A percentile compares a stretch with the other conserved stretches of the same genome.
These are phyloP conservation scores for Siniperca obscura DNA, from an alignment of 2,797 vertebrate species.

Conservation along the genomic window DNA sequence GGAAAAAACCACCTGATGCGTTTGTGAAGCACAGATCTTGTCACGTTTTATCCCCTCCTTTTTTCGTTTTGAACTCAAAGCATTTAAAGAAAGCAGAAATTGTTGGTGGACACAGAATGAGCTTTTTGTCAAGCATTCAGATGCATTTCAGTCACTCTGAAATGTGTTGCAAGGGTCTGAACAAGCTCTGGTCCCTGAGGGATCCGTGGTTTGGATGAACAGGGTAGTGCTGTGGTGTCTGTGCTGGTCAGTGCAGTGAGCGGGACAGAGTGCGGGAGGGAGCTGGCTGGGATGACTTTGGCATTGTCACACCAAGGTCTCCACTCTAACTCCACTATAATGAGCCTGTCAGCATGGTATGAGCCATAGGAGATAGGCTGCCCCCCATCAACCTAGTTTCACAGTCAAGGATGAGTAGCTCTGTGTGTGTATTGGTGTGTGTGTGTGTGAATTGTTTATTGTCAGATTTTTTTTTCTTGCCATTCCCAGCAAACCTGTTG, in stretches of 20 bases:
- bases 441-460: conserved; percentile 31
- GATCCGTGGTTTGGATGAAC: conserved; percentile 18
- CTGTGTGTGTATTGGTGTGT: neutral
- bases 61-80: neutral
- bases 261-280: conserved; percentile 43
- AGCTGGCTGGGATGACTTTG: conserved; percentile 71
- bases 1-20: neutral
- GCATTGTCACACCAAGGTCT: conserved; percentile 76
- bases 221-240: conserved; percentile 2
- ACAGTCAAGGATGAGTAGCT: conserved; percentile 70
- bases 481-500: conserved; percentile 29
- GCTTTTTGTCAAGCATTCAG: conserved; percentile 47
- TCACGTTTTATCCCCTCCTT: neutral
- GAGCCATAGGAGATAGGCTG: conserved; percentile 70
- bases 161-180: conserved; percentile 29
- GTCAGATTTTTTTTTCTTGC: conserved; percentile 26
- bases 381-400: conserved; percentile 70
- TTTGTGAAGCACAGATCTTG: neutral
- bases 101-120: conserved; percentile 24
- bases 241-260: conserved; percentile 34
- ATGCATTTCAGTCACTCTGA: conserved; percentile 46
- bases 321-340: conserved; percentile 75
- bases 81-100: conserved; percentile 21
- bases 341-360: conserved; percentile 74
- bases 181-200: conserved; percentile 5